A percentile compares a stretch with the other conserved stretches of the same genome.
Evolutionary conservation across 2,797 vertebrate genomes (phyloP).

Genomic region (Oreonectes daqikongensis): DNA sequence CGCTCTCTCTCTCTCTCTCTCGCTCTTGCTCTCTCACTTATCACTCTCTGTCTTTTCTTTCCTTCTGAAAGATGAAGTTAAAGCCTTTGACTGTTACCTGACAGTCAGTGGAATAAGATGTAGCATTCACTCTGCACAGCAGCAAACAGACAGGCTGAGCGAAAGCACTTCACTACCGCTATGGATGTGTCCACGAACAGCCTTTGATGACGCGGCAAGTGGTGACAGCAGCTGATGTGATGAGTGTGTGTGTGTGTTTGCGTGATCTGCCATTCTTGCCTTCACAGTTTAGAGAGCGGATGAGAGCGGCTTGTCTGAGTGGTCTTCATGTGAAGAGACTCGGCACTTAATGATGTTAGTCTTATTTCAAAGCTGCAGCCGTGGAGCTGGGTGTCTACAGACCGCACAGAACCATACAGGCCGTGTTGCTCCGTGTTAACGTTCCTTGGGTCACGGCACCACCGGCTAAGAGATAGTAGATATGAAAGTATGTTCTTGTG

Average conservation of each 20-base stretch:
- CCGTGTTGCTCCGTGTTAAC: constrained; percentile 39
- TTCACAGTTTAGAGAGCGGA: constrained; percentile 40
- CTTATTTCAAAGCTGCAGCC: constrained; percentile 51
- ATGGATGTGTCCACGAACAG: constrained; percentile 42
- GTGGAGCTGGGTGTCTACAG: constrained; percentile 37
- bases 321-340: constrained; percentile 49
- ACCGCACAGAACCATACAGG: constrained; percentile 53
- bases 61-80: constrained; percentile 43
- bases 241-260: constrained; percentile 34
- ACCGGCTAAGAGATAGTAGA: constrained; percentile 22
- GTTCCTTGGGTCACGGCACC: not conserved
- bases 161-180: constrained; percentile 50
- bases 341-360: constrained; percentile 63
- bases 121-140: constrained; percentile 22
- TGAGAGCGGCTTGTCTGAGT: constrained; percentile 56
- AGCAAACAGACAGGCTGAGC: constrained; percentile 42
- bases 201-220: constrained; percentile 48
- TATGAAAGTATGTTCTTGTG: constrained; percentile 40
- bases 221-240: constrained; percentile 40
- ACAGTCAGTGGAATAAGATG: constrained; percentile 43
- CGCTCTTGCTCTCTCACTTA: constrained; percentile 28
- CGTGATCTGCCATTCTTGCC: constrained; percentile 37
- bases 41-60: constrained; percentile 20
- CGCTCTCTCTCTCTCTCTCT: constrained; percentile 39
- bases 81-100: constrained; percentile 45